Percentiles rank a stretch among this genome's conserved stretches.
These are phyloP conservation scores for Gouania willdenowi DNA, from an alignment of 2,797 vertebrate genomes.

Conservation along the genomic window DNA sequence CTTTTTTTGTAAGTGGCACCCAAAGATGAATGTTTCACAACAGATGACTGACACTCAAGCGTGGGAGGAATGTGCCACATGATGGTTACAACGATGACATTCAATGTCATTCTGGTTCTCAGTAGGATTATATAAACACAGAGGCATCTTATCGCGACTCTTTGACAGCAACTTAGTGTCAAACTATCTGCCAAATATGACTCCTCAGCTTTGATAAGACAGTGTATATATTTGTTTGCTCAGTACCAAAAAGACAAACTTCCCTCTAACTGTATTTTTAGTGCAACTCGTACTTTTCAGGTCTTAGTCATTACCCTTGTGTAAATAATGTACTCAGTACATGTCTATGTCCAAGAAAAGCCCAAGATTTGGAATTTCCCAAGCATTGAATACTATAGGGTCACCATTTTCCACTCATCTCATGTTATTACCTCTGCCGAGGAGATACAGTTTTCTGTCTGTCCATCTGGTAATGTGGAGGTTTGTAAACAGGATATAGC, in stretches of 20 bases:
- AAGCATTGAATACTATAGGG: conserved; percentile 15
- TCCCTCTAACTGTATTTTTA: no score
- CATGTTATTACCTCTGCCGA: background rate
- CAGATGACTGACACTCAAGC: conserved; percentile 1
- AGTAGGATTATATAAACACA: background rate
- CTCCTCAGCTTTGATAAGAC: no score
- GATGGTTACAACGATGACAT: background rate
- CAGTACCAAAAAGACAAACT: no score
- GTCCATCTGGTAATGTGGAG: no score
- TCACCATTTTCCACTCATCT: conserved; percentile 42
- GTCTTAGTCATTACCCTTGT: no score
- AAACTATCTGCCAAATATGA: background rate
- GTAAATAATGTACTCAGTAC: background rate
- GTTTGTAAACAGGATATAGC: no score
- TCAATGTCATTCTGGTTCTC: conserved; percentile 6
- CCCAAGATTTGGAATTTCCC: conserved; percentile 3
- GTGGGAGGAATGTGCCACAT: background rate
- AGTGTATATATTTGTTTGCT: no score
- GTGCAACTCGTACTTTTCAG: no score
- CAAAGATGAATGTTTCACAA: background rate
- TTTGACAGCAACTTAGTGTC: background rate
- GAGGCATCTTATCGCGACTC: background rate
- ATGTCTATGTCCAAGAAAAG: conserved; percentile 14
- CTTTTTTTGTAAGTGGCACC: conserved; percentile 11
- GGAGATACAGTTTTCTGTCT: no score